Evolutionary conservation across 2,888 invertebrate species (phyloP).

Genomic region (Lasioglossum zephyrum): DNA sequence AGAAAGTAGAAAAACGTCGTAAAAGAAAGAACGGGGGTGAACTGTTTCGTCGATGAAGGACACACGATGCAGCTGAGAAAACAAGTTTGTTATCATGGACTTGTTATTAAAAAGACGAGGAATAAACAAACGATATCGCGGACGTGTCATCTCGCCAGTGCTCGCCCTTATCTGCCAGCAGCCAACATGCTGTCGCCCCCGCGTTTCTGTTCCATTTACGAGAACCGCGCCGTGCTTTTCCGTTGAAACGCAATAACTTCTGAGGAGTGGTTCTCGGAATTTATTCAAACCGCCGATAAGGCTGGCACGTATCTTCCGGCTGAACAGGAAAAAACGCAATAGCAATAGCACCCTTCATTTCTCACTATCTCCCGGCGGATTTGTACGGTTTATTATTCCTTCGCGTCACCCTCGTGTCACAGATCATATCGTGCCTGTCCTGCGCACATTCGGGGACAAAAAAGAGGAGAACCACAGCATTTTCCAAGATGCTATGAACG

Average conservation of each 20-base stretch:
- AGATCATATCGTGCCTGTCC: background rate
- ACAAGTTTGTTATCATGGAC: slow-evolving; percentile 1
- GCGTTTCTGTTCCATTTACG: slow-evolving; percentile 14
- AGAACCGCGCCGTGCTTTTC: slow-evolving; percentile 1
- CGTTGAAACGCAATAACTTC: slow-evolving; percentile 23
- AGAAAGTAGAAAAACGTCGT: background rate
- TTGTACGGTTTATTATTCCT: background rate
- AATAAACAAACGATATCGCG: slow-evolving; percentile 18
- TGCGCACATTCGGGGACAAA: background rate
- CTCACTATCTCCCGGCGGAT: background rate
- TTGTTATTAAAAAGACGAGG: slow-evolving; percentile 22
- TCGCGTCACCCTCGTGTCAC: background rate
- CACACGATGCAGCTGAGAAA: slow-evolving; percentile 1
- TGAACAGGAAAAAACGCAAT: slow-evolving; percentile 6
- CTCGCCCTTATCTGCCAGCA: background rate
- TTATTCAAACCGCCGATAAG: slow-evolving; percentile 17
- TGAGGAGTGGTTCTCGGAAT: slow-evolving; percentile 8
- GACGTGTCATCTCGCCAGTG: slow-evolving; percentile 1
- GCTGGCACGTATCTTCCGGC: slow-evolving; percentile 9
- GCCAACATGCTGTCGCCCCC: background rate
- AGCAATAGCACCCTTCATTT: background rate
- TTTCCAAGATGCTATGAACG: too few species aligned
- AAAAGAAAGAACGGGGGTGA: background rate
- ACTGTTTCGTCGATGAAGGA: background rate
- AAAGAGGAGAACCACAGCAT: too few species aligned